A percentile compares a stretch with the other conserved stretches of the same genome.
phyloP scores from a whole-genome alignment of 2,888 invertebrate genomes.

The Apamea monoglypha region DNA sequence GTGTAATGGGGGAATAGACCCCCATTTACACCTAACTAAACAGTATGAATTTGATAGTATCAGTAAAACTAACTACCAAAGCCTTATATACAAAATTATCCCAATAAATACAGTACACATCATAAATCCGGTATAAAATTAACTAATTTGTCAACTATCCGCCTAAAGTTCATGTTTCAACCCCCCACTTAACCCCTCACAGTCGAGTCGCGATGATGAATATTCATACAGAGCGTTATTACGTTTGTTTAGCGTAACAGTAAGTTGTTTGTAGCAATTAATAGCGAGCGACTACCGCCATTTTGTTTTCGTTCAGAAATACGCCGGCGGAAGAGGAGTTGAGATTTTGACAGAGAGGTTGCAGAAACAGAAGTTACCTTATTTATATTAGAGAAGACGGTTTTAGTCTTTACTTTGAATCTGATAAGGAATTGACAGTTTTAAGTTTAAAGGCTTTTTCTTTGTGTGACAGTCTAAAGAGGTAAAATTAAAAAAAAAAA shows the following conservation, averaged over 20 bases:
- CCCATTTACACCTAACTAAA: not conserved
- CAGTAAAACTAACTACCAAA: conserved; percentile 6
- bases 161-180: conserved; percentile 55
- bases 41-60: not conserved
- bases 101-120: conserved; percentile 27
- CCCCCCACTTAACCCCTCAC: conserved; percentile 44
- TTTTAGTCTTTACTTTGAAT: not conserved
- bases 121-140: conserved; percentile 19
- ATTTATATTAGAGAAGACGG: not conserved
- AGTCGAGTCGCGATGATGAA: conserved; percentile 77
- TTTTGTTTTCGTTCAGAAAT: conserved; percentile 52
- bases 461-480: not conserved
- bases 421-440: not conserved
- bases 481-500: not conserved
- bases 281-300: conserved; percentile 61
- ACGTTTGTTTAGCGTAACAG: conserved; percentile 78
- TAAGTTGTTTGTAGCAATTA: conserved; percentile 79
- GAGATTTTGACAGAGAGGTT: conserved; percentile 22
- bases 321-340: not conserved
- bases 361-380: not conserved
- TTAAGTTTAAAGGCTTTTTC: not conserved
- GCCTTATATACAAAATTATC: not conserved
- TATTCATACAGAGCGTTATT: conserved; percentile 84
- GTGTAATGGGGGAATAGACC: too few species aligned
- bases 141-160: conserved; percentile 50